These are phyloP conservation scores for Teleogryllus occipitalis DNA, from an alignment of 1,140 invertebrate species.

Conservation along the genomic window DNA sequence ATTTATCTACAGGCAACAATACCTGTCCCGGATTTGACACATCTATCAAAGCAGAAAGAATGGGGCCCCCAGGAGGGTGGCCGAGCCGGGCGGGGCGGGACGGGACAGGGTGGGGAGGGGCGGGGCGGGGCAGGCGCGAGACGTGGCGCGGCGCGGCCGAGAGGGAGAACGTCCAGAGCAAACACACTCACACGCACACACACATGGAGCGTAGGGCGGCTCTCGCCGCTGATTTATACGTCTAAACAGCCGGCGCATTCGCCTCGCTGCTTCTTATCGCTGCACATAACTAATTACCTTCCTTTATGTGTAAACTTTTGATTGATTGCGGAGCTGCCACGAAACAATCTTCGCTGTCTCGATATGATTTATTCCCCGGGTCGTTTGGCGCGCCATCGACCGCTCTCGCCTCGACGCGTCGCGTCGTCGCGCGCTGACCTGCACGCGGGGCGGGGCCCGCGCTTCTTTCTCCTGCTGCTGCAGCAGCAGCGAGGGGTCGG, in stretches of 20 bases:
- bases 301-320: constrained; percentile 1
- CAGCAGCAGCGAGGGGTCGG: too few species aligned
- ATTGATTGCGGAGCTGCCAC: background rate
- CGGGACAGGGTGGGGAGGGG: background rate
- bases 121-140: background rate
- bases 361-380: background rate
- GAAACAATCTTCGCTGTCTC: background rate
- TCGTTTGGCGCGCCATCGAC: background rate
- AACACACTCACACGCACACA: background rate
- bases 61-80: constrained; percentile 8
- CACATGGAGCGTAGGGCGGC: background rate
- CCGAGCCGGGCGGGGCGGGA: background rate
- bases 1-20: constrained; percentile 25
- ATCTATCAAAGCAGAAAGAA: constrained; percentile 25
- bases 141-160: background rate
- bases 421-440: background rate
- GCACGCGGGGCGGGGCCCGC: too few species aligned
- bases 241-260: background rate
- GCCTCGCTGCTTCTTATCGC: background rate
- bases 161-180: background rate
- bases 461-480: too few species aligned
- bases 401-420: background rate
- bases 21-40: constrained; percentile 24
- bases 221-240: background rate
- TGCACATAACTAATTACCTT: background rate